A percentile compares a stretch with the other conserved stretches of the same genome.
phyloP scores from a whole-genome alignment of 2,113 vertebrate genomes.

The Condylura cristata region DNA sequence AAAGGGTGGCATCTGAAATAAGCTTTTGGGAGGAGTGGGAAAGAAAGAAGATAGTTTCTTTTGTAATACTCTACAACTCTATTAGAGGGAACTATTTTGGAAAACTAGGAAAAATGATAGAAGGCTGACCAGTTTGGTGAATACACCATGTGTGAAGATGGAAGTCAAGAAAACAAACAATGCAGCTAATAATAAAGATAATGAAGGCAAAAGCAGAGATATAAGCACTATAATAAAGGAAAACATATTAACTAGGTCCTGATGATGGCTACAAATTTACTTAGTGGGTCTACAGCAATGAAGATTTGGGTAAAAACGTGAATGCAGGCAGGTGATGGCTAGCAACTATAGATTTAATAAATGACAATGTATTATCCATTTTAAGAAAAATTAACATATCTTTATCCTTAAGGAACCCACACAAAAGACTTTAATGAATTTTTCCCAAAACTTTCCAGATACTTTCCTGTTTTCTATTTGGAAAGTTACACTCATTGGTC shows the following conservation, averaged over 20 bases:
- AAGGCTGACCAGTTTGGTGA: background rate
- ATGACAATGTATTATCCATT: background rate
- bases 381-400: background rate
- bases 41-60: background rate
- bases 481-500: background rate
- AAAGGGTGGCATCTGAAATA: background rate
- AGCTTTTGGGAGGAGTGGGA: background rate
- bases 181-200: background rate
- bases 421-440: constrained; percentile 1
- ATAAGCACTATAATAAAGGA: background rate
- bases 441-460: background rate
- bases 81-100: background rate
- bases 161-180: constrained; percentile 7
- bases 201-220: background rate
- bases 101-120: background rate
- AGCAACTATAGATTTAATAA: background rate
- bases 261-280: background rate
- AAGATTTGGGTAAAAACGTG: background rate
- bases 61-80: background rate
- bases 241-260: background rate
- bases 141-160: background rate
- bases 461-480: too few species aligned
- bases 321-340: background rate
- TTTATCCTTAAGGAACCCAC: background rate
- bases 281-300: background rate